A percentile compares a stretch with the other conserved stretches of the same genome.
These are phyloP conservation scores for Nebria ingens DNA, from an alignment of 1,140 invertebrate species.

Conservation along the genomic window DNA sequence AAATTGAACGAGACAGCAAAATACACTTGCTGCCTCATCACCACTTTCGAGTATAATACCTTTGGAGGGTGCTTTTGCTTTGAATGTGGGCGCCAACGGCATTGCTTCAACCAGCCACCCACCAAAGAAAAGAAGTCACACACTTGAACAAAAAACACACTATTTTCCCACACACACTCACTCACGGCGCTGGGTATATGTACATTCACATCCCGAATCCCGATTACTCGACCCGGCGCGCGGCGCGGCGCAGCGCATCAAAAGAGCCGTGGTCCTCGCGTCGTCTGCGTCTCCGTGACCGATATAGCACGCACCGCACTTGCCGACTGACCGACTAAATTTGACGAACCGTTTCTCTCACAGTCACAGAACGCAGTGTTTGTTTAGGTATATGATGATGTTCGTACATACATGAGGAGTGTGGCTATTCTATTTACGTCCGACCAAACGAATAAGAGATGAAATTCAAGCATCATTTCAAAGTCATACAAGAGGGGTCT, in stretches of 20 bases:
- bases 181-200: conserved; percentile 7
- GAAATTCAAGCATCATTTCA: background rate
- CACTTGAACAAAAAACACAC: conserved; percentile 9
- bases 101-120: conserved; percentile 47
- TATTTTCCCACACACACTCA: background rate
- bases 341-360: conserved; percentile 22
- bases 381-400: no score
- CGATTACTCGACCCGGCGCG: no score
- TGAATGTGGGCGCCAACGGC: conserved; percentile 66
- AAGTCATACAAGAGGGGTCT: no score
- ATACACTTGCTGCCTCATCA: no score
- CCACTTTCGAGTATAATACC: conserved; percentile 53
- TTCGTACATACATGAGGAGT: background rate
- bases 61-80: conserved; percentile 60
- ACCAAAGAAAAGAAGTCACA: conserved; percentile 12
- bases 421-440: conserved; percentile 1
- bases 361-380: background rate
- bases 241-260: conserved; percentile 19
- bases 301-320: conserved; percentile 13
- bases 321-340: conserved; percentile 23
- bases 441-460: background rate
- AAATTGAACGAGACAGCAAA: no score
- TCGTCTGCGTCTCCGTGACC: conserved; percentile 13
- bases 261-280: conserved; percentile 4
- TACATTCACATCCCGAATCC: background rate